phyloP scores from a whole-genome alignment of 2,113 vertebrate genomes.

The Xenus cinereus region DNA sequence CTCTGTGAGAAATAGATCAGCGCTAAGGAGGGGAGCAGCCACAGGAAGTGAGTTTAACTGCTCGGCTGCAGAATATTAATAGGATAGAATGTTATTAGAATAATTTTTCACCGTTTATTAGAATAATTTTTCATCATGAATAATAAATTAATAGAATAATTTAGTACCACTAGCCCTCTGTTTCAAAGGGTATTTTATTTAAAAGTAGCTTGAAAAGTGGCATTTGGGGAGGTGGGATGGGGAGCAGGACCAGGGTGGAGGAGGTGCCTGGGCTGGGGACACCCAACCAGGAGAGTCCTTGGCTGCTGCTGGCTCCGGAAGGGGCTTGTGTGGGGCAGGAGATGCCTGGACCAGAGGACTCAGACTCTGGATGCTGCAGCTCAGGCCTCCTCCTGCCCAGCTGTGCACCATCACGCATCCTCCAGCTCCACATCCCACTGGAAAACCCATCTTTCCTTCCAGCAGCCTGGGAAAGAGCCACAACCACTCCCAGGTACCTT shows the following conservation, averaged over 20 bases:
- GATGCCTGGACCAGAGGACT: not conserved
- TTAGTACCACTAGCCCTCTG: not conserved
- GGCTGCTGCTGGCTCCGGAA: not conserved
- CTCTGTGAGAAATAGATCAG: slow-evolving; percentile 58
- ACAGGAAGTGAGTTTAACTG: slow-evolving; percentile 62
- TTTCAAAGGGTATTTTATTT: slow-evolving; percentile 42
- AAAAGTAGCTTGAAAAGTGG: not conserved
- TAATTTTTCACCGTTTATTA: slow-evolving; percentile 73
- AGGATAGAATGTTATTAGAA: slow-evolving; percentile 68
- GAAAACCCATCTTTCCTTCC: not conserved
- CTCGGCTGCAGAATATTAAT: slow-evolving; percentile 64
- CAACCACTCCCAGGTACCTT: not conserved
- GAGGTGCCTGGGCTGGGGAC: not conserved
- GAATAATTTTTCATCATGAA: slow-evolving; percentile 73
- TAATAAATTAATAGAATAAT: slow-evolving; percentile 72
- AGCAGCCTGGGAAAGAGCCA: not conserved
- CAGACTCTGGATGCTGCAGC: not conserved
- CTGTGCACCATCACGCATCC: not conserved
- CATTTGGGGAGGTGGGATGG: not conserved
- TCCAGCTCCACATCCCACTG: not conserved
- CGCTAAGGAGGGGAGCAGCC: slow-evolving; percentile 37
- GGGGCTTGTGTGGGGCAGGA: not conserved
- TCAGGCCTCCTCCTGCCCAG: not conserved
- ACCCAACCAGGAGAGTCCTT: not conserved
- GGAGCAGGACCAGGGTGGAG: not conserved